These are phyloP conservation scores for Nycticryphes semicollaris DNA, from an alignment of 2,113 vertebrate species.

Conservation along the genomic window DNA sequence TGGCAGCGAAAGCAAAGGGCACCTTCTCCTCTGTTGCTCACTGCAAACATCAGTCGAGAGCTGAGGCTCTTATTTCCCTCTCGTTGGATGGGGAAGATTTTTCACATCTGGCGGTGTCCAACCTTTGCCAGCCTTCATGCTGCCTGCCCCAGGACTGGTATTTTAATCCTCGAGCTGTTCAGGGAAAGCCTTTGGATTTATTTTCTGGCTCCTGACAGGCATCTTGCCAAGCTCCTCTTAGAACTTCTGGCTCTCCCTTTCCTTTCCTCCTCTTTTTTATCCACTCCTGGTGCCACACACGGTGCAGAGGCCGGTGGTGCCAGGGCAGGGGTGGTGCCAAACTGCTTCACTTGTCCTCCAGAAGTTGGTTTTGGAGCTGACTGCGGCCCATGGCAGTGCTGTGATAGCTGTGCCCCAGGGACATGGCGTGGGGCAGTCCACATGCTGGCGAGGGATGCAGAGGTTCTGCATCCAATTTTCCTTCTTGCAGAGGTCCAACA, in stretches of 20 bases:
- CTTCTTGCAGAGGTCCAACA: neutral
- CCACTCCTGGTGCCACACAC: neutral
- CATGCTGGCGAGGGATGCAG: neutral
- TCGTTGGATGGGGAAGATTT: neutral
- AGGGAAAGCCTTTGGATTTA: neutral
- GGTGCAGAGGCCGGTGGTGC: neutral
- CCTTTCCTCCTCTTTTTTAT: neutral
- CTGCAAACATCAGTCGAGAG: neutral
- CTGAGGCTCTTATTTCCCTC: neutral
- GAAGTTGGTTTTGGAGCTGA: neutral
- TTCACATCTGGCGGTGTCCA: neutral
- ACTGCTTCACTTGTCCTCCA: neutral
- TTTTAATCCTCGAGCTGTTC: neutral
- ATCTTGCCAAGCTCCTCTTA: neutral
- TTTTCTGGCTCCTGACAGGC: neutral
- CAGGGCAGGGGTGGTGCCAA: neutral
- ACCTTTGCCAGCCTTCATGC: neutral
- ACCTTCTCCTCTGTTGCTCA: neutral
- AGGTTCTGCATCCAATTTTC: neutral
- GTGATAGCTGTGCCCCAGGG: neutral
- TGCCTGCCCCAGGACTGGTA: neutral
- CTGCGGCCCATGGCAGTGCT: neutral
- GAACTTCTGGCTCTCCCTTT: neutral
- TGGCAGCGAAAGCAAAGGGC: neutral
- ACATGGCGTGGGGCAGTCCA: rapidly evolving